phyloP scores from a whole-genome alignment of 2,113 vertebrate species.

The Microtus pennsylvanicus region DNA sequence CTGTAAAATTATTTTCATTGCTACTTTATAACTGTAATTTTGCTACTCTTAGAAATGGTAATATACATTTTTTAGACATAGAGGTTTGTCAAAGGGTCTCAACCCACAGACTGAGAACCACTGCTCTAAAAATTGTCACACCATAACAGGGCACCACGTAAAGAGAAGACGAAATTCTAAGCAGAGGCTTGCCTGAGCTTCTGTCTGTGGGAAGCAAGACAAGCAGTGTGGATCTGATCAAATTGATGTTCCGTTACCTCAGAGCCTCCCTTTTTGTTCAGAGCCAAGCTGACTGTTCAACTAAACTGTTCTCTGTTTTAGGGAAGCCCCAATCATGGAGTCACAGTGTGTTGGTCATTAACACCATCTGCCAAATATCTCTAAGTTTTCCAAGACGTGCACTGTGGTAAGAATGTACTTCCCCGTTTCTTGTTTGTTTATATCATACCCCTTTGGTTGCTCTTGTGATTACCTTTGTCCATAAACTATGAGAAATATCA shows the following conservation, averaged over 20 bases:
- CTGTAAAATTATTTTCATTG: background rate
- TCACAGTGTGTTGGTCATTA: background rate
- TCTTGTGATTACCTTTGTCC: background rate
- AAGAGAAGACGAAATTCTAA: background rate
- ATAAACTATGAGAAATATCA: background rate
- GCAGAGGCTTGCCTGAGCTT: background rate
- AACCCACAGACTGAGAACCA: background rate
- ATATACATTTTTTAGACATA: background rate
- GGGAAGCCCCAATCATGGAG: background rate
- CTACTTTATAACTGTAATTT: background rate
- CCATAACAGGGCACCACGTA: background rate
- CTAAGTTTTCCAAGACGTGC: background rate
- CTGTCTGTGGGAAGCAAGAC: background rate
- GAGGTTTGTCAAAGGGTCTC: background rate
- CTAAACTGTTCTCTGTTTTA: background rate
- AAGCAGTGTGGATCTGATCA: background rate
- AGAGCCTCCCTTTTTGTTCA: background rate
- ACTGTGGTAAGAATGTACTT: background rate
- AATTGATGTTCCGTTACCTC: background rate
- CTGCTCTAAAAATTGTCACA: background rate
- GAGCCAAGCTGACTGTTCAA: background rate
- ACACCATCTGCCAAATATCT: background rate
- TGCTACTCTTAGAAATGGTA: background rate
- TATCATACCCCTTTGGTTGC: background rate
- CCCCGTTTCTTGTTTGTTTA: background rate